A percentile compares a stretch with the other conserved stretches of the same genome.
These are phyloP conservation scores for Tetramorium bicarinatum DNA, from an alignment of 2,888 invertebrate genomes.

Conservation along the genomic window DNA sequence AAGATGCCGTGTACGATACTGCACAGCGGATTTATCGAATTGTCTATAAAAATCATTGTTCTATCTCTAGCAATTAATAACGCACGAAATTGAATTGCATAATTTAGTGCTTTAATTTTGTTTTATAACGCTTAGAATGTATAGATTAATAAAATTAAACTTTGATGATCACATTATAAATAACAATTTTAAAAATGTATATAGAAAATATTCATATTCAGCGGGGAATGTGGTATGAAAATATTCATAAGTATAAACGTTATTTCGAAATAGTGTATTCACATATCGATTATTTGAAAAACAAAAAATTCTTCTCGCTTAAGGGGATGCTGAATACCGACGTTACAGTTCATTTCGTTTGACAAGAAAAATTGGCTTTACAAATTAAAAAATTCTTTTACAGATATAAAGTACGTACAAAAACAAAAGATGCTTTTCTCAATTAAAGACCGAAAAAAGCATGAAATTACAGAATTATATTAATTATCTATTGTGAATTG, in stretches of 20 bases:
- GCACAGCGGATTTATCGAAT: not conserved
- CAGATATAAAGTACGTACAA: too few relatives aligned
- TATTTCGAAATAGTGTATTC: not conserved
- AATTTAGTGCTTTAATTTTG: not conserved
- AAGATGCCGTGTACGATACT: not conserved
- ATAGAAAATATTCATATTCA: not conserved
- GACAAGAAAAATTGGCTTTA: too few relatives aligned
- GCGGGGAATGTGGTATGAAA: too few relatives aligned
- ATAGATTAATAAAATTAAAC: not conserved
- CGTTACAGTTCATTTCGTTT: too few relatives aligned
- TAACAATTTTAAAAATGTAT: not conserved
- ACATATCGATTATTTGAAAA: not conserved
- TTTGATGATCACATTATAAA: not conserved
- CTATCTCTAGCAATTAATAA: not conserved
- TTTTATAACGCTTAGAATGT: not conserved
- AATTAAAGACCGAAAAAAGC: too few relatives aligned
- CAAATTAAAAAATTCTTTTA: too few relatives aligned
- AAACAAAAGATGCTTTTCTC: too few relatives aligned
- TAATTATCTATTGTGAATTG: too few relatives aligned
- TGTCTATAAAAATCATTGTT: slow-evolving; percentile 31
- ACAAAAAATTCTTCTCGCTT: not conserved
- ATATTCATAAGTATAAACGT: too few relatives aligned
- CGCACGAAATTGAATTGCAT: not conserved
- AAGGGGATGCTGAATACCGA: too few relatives aligned
- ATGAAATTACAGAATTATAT: too few relatives aligned